These are phyloP conservation scores for Molossus molossus DNA, from an alignment of 2,797 vertebrate genomes.

Conservation along the genomic window DNA sequence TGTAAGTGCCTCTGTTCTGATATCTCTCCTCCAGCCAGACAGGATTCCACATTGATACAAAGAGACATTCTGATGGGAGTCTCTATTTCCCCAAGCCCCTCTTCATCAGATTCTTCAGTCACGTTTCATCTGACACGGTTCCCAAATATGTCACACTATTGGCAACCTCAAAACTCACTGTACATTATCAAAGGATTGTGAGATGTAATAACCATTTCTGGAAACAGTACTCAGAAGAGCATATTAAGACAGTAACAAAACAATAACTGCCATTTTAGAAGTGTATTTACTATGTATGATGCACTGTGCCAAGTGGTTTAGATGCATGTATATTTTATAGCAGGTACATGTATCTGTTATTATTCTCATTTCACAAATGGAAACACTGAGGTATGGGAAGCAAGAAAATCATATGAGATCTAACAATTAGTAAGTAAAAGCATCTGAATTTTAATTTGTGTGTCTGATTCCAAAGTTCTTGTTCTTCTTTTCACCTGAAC, in stretches of 20 bases:
- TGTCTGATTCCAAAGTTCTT: background rate
- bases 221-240: background rate
- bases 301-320: background rate
- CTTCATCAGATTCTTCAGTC: background rate
- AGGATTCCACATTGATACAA: background rate
- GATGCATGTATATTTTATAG: background rate
- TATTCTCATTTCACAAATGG: background rate
- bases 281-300: background rate
- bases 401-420: background rate
- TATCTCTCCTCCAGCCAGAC: background rate
- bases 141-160: background rate
- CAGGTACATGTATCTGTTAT: background rate
- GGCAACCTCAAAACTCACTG: background rate
- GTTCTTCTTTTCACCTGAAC: background rate
- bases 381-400: background rate
- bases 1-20: background rate
- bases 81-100: background rate
- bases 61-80: background rate
- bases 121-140: background rate
- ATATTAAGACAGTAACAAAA: background rate
- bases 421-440: background rate
- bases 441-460: background rate
- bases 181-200: background rate
- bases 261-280: background rate
- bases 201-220: background rate